Conservation (phyloP, 2,888 invertebrate species). For the Melanostoma scalare region DNA sequence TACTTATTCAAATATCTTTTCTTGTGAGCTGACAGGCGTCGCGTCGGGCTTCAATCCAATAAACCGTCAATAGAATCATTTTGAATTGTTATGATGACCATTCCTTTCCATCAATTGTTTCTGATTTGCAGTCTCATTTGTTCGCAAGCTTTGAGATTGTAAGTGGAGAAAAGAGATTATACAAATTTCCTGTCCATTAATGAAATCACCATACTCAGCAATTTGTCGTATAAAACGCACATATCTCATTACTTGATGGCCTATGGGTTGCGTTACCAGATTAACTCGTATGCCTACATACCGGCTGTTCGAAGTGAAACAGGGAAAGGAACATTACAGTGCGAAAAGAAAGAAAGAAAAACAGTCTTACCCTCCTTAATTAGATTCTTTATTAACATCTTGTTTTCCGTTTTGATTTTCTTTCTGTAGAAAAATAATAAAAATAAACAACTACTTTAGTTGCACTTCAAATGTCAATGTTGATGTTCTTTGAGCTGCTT, state of each 20-base stretch:
- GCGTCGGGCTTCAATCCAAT: no score
- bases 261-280: slow-evolving; percentile 37
- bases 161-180: slow-evolving; percentile 10
- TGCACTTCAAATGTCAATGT: slow-evolving; percentile 68
- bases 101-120: slow-evolving; percentile 17
- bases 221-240: slow-evolving; percentile 54
- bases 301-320: slow-evolving; percentile 32
- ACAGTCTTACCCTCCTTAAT: background rate
- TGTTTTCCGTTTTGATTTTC: slow-evolving; percentile 43
- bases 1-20: no score
- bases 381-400: slow-evolving; percentile 44
- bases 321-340: slow-evolving; percentile 16
- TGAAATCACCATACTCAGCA: slow-evolving; percentile 51
- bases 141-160: slow-evolving; percentile 12
- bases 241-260: slow-evolving; percentile 35
- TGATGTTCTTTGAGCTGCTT: slow-evolving; percentile 49
- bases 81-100: slow-evolving; percentile 33
- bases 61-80: slow-evolving; percentile 24
- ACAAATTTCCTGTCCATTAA: slow-evolving; percentile 53
- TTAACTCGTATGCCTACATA: slow-evolving; percentile 61
- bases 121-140: slow-evolving; percentile 22
- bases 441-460: slow-evolving; percentile 14
- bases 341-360: background rate
- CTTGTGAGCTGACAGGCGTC: no score
- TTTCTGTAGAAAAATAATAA: slow-evolving; percentile 12